Base-by-base conservation (phyloP, 2,888 invertebrate species). In the Diloba caeruleocephala region DNA sequence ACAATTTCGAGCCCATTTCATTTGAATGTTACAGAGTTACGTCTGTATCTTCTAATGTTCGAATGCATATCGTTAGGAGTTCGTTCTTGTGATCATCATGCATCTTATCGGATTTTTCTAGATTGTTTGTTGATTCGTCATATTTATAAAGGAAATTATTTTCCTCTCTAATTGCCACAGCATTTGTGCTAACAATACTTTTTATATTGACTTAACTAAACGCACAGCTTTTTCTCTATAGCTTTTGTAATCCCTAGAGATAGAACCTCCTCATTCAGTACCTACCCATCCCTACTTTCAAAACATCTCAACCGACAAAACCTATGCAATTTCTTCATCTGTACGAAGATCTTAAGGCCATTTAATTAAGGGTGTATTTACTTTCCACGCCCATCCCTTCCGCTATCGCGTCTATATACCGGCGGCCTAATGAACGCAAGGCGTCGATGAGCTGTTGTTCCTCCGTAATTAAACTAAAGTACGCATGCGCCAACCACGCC, bases 401-500 rank as follows among this genome's bases (percentile, higher is more conserved):
- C 78, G 81, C 74, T 70, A 68, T 67, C 57, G 53, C 61, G 53
- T 65, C 65, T 69, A 72, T 74, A 66, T 66, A 65, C 71, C 71
- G 50, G 77, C 82, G 78, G 82, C 84, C 85, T 92, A 91, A 91
- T 92, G 88, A 91, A 85, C 80, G 71, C 74, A 66, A 90, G 89
- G 91, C 89, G 90, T 84, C 90, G 88, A 92, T 92, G 90, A 90
- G 83, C 79, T 76, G 80, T 88, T 87, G 86, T 88, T 86, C 84
- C 77, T 67, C 58, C 73, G 87, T 92, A 93, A 93, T 93, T 92
- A 92, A 90, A 82, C 77, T 60, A 37, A 52, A 84, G 58, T 72
- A 81, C 92, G 92, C 92, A 90, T 90, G 92, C 92, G 92, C 85
- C 74, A 63, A 74, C 87, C 92, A 88, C 93, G 93, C 93, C 93